These are phyloP conservation scores for Athetis lepigone DNA, from an alignment of 2,888 invertebrate genomes.

Conservation along the genomic window DNA sequence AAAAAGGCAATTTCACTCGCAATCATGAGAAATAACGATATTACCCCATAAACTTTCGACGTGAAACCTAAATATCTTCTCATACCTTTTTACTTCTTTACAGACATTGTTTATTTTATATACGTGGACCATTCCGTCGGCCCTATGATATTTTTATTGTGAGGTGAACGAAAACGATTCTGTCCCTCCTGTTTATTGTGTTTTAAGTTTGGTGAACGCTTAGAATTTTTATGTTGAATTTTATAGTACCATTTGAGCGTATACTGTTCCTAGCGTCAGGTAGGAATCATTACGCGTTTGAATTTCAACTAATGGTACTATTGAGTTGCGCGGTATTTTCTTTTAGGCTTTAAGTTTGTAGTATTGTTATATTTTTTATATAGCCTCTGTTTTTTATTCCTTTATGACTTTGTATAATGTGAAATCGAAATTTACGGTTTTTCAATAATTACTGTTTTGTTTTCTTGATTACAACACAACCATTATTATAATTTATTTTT, in stretches of 20 bases:
- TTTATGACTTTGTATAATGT: neutral
- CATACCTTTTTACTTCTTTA: conserved; percentile 68
- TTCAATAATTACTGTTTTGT: conserved; percentile 1
- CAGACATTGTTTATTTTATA: conserved; percentile 77
- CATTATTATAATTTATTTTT: too few relatives aligned
- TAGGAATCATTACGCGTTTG: conserved; percentile 63
- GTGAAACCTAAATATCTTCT: conserved; percentile 72
- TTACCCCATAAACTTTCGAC: conserved; percentile 78
- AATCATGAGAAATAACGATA: conserved; percentile 82
- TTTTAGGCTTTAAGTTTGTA: conserved; percentile 38
- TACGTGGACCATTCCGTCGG: conserved; percentile 70
- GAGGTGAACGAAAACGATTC: conserved; percentile 73
- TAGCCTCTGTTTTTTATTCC: conserved; percentile 15
- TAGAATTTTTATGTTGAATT: conserved; percentile 76
- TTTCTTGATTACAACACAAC: too few relatives aligned
- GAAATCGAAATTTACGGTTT: conserved; percentile 7
- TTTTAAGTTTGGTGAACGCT: conserved; percentile 72
- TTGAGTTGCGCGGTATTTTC: conserved; percentile 30
- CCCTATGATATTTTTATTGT: conserved; percentile 78
- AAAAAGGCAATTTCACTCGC: conserved; percentile 72
- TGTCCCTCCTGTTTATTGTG: conserved; percentile 74
- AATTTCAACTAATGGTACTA: conserved; percentile 62
- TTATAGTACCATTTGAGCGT: conserved; percentile 54
- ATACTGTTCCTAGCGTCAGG: conserved; percentile 46
- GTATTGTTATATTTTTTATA: conserved; percentile 23